A percentile compares a stretch with the other conserved stretches of the same genome.
These are phyloP conservation scores for Graptemys geographica DNA, from an alignment of 2,797 vertebrate species.

Conservation along the genomic window DNA sequence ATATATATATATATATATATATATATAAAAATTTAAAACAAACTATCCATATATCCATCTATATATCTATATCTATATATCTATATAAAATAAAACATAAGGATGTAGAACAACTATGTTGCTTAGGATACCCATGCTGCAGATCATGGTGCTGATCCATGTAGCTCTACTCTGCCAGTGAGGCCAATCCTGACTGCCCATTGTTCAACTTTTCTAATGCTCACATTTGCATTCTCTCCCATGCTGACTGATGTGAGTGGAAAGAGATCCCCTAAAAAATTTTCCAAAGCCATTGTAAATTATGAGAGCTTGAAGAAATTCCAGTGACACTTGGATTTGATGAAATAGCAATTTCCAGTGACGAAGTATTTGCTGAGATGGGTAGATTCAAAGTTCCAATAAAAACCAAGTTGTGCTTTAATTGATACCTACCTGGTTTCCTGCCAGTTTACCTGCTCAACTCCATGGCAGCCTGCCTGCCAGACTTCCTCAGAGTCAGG, in stretches of 20 bases:
- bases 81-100: not conserved
- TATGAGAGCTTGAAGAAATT: not conserved
- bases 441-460: not conserved
- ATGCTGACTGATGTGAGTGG: not conserved
- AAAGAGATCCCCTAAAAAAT: not conserved
- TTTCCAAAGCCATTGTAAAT: not conserved
- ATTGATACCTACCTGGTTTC: not conserved
- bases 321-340: not conserved
- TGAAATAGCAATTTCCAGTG: not conserved
- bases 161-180: accelerated
- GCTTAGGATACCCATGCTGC: not conserved
- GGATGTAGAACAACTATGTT: accelerated
- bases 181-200: not conserved
- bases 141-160: not conserved
- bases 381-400: not conserved
- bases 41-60: too few relatives aligned
- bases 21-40: too few relatives aligned
- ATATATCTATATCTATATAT: too few relatives aligned
- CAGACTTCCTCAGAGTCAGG: not conserved
- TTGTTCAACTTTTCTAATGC: not conserved
- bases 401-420: not conserved
- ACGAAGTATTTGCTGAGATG: not conserved
- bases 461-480: not conserved
- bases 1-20: too few relatives aligned
- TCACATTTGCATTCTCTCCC: not conserved